Evolutionary conservation across 1,140 invertebrate genomes (phyloP).

Genomic region (Meloidogyne floridensis): DNA sequence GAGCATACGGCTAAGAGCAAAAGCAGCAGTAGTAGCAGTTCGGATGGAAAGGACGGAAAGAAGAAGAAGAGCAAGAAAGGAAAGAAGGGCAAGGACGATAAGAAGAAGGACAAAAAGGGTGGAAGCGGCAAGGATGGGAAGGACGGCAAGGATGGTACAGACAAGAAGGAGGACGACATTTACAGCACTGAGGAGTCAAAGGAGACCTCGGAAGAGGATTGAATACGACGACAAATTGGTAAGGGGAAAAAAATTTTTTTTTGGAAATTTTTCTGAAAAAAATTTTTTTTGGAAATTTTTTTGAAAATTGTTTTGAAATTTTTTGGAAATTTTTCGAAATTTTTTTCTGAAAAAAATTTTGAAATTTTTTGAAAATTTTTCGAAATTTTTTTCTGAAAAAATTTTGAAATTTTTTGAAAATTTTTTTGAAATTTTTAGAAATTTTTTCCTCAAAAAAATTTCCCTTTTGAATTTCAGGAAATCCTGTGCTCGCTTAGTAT

Average conservation of each 20-base stretch:
- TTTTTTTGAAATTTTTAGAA: too few relatives aligned
- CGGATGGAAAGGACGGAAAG: background rate
- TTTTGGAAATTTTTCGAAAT: too few relatives aligned
- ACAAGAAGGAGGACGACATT: background rate
- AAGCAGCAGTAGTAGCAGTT: slow-evolving; percentile 1
- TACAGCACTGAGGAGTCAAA: slow-evolving; percentile 5
- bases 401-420: too few relatives aligned
- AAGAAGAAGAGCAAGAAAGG: background rate
- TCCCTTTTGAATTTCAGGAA: background rate
- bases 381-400: too few relatives aligned
- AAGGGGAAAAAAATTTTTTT: background rate
- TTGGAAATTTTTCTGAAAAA: background rate
- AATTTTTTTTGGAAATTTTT: too few relatives aligned
- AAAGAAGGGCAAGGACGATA: background rate
- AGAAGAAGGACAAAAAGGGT: background rate
- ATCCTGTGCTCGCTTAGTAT: background rate
- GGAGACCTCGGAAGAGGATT: background rate
- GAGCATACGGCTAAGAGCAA: background rate
- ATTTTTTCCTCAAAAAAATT: background rate
- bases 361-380: too few relatives aligned
- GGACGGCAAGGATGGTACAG: background rate
- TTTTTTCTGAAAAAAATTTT: too few relatives aligned
- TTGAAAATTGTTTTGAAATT: too few relatives aligned
- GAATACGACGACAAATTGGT: background rate
- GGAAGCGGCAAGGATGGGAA: background rate